These are phyloP conservation scores for Gerosis bhagava DNA, from an alignment of 2,888 invertebrate species.

Conservation along the genomic window DNA sequence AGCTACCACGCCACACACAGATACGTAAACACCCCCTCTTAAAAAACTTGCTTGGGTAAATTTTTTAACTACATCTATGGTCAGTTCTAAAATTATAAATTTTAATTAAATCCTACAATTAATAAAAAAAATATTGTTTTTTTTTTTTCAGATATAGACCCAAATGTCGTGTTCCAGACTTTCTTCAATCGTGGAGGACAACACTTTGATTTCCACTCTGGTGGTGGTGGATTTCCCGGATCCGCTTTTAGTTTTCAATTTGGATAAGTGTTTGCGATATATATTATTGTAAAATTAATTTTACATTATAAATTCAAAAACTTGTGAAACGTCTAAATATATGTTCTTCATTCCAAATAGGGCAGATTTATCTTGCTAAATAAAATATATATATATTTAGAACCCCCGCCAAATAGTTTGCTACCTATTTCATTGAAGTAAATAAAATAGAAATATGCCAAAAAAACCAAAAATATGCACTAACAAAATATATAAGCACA, in stretches of 20 bases:
- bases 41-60: too few species aligned
- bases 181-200: constrained; percentile 87
- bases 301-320: constrained; percentile 22
- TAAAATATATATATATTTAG: constrained; percentile 13
- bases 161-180: constrained; percentile 92
- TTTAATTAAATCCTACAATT: too few species aligned
- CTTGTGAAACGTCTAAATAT: constrained; percentile 37
- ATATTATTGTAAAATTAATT: constrained; percentile 1
- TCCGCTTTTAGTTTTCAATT: constrained; percentile 87
- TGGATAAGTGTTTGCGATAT: constrained; percentile 73
- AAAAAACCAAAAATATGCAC: constrained; percentile 13
- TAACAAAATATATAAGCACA: too few species aligned
- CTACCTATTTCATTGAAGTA: constrained; percentile 3
- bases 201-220: constrained; percentile 80
- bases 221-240: constrained; percentile 79
- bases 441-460: constrained; percentile 14
- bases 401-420: constrained; percentile 6
- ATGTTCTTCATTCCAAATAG: constrained; percentile 40
- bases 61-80: too few species aligned
- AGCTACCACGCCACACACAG: too few species aligned
- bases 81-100: too few species aligned
- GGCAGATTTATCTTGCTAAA: constrained; percentile 12
- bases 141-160: constrained; percentile 88
- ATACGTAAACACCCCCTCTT: too few species aligned
- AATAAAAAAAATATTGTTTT: neutral